These are phyloP conservation scores for Ammodytes dubius DNA, from an alignment of 2,113 vertebrate genomes.

Conservation along the genomic window DNA sequence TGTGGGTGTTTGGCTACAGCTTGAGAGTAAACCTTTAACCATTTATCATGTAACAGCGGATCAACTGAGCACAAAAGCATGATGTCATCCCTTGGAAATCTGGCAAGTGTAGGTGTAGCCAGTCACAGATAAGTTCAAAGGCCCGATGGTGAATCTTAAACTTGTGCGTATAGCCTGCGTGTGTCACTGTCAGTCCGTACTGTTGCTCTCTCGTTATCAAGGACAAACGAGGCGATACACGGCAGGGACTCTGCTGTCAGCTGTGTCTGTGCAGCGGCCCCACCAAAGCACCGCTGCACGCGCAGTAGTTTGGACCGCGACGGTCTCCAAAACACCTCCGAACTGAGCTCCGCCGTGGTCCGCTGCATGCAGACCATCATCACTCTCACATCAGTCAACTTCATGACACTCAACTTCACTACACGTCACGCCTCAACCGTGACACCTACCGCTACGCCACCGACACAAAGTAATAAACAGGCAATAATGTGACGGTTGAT, in stretches of 20 bases:
- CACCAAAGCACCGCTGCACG: not conserved
- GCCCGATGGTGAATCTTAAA: not conserved
- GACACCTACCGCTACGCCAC: constrained; percentile 20
- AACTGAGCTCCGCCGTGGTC: not conserved
- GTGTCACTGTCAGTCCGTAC: constrained; percentile 2
- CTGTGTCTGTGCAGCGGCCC: constrained; percentile 51
- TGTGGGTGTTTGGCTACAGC: not conserved
- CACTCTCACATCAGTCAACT: constrained; percentile 39
- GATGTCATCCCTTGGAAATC: constrained; percentile 74
- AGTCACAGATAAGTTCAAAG: constrained; percentile 38
- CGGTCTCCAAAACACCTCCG: not conserved
- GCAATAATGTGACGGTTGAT: constrained; percentile 18
- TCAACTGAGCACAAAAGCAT: constrained; percentile 67
- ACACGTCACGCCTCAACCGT: not conserved
- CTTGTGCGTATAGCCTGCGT: not conserved
- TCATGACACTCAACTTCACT: constrained; percentile 65
- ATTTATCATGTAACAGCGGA: constrained; percentile 30
- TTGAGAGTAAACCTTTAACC: constrained; percentile 27
- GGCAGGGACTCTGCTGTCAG: constrained; percentile 56
- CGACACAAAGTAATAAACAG: constrained; percentile 24
- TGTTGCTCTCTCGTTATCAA: constrained; percentile 25
- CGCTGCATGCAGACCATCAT: constrained; percentile 14
- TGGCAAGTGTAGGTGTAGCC: constrained; percentile 59
- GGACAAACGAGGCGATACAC: constrained; percentile 32
- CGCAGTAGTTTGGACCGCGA: constrained; percentile 8